These are phyloP conservation scores for Lasioglossum baleicum DNA, from an alignment of 1,140 invertebrate genomes.

Conservation along the genomic window DNA sequence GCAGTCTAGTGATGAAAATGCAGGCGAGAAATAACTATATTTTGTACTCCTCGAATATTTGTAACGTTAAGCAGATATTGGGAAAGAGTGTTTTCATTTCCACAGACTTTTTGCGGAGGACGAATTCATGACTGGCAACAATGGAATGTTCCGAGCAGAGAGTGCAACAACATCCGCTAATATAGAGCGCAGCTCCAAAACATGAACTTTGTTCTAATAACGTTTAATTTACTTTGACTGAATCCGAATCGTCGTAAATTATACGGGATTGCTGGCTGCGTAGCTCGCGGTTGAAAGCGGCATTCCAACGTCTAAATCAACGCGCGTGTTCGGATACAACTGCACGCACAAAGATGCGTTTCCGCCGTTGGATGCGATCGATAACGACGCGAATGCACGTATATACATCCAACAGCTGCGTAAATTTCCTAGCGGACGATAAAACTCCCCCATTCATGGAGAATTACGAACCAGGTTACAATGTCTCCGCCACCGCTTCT, in stretches of 20 bases:
- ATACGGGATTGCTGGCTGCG: constrained; percentile 15
- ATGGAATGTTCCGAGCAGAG: not conserved
- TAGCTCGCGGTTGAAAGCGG: constrained; percentile 10
- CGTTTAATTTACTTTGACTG: constrained; percentile 38
- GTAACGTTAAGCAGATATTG: no score
- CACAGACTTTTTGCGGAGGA: no score
- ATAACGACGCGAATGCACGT: not conserved
- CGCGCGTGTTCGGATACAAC: constrained; percentile 6
- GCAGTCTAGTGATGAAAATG: no score
- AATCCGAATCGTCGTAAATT: constrained; percentile 29
- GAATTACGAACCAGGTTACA: not conserved
- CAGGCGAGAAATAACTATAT: no score
- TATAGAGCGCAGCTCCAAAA: not conserved
- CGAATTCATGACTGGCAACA: not conserved
- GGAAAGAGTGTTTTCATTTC: no score
- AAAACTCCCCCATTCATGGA: not conserved
- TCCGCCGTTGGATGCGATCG: constrained; percentile 2
- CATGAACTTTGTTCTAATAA: constrained; percentile 32
- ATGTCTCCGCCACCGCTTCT: not conserved
- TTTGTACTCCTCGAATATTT: no score
- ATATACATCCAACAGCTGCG: not conserved
- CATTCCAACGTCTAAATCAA: constrained; percentile 33
- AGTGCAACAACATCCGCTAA: not conserved
- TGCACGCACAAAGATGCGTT: constrained; percentile 21
- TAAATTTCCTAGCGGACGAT: constrained; percentile 24